Evolutionary conservation across 1,140 invertebrate genomes (phyloP).

Genomic region (Drosophila hydei): DNA sequence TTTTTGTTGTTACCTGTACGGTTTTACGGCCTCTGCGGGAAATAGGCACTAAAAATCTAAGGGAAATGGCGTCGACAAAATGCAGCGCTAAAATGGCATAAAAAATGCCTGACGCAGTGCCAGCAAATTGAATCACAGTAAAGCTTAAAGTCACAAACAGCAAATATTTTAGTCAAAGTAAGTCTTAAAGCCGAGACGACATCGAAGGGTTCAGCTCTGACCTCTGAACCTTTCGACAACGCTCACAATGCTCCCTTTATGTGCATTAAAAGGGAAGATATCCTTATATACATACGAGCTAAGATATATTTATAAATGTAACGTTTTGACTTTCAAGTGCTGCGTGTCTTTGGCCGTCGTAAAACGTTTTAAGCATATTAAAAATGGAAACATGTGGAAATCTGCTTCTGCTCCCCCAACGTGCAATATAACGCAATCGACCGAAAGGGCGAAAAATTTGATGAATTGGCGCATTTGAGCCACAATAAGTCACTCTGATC

Average conservation of each 20-base stretch:
- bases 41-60: constrained; percentile 60
- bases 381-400: constrained; percentile 50
- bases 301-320: constrained; percentile 1
- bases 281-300: neutral
- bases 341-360: constrained; percentile 51
- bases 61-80: constrained; percentile 43
- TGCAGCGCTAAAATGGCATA: constrained; percentile 43
- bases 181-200: constrained; percentile 14
- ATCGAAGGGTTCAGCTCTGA: constrained; percentile 25
- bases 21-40: constrained; percentile 35
- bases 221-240: constrained; percentile 36
- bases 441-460: constrained; percentile 40
- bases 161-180: neutral
- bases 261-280: constrained; percentile 45
- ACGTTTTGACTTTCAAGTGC: constrained; percentile 57
- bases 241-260: constrained; percentile 46
- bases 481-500: constrained; percentile 28
- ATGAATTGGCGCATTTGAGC: constrained; percentile 56
- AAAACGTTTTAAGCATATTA: constrained; percentile 66
- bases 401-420: constrained; percentile 1
- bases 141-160: constrained; percentile 34
- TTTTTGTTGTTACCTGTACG: constrained; percentile 21
- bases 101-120: constrained; percentile 53
- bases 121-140: constrained; percentile 44
- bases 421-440: neutral